Conservation (phyloP, 2,888 invertebrate genomes). For the Ptilodon capucinus region DNA sequence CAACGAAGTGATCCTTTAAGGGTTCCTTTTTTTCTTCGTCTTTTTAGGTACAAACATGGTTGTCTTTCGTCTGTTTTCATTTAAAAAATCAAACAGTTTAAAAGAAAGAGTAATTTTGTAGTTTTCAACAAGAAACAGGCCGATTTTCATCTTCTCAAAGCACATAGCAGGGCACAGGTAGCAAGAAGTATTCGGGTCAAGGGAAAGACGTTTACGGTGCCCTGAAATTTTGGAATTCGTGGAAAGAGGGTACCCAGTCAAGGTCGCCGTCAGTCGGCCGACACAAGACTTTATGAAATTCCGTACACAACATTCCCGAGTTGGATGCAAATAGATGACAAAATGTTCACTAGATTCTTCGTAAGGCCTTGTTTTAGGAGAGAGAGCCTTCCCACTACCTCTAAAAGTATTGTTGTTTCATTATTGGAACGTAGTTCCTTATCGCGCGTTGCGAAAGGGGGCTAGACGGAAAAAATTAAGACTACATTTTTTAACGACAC, state of each 20-base stretch:
- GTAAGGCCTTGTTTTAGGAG: background rate
- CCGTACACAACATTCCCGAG: background rate
- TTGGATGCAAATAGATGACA: background rate
- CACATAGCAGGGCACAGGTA: background rate
- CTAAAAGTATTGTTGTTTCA: too few relatives aligned
- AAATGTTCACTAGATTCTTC: background rate
- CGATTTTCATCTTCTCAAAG: background rate
- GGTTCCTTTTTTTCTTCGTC: too few relatives aligned
- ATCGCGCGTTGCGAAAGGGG: too few relatives aligned
- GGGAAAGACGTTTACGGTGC: background rate
- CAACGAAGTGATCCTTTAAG: too few relatives aligned
- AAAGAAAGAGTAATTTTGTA: too few relatives aligned
- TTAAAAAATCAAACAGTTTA: too few relatives aligned
- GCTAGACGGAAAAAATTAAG: too few relatives aligned
- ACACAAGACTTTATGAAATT: background rate
- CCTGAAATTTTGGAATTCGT: background rate
- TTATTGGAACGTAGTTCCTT: too few relatives aligned
- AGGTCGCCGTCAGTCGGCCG: background rate
- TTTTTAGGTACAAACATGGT: too few relatives aligned
- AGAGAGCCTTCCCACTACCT: too few relatives aligned
- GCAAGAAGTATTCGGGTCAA: slow-evolving; percentile 1
- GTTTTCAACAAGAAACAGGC: background rate
- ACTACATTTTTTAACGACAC: too few relatives aligned
- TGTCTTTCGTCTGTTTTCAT: too few relatives aligned
- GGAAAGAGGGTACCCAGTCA: background rate